Percentiles rank a stretch among this genome's conserved stretches.
phyloP scores from a whole-genome alignment of 2,888 invertebrate species.

The Ophion costatus region DNA sequence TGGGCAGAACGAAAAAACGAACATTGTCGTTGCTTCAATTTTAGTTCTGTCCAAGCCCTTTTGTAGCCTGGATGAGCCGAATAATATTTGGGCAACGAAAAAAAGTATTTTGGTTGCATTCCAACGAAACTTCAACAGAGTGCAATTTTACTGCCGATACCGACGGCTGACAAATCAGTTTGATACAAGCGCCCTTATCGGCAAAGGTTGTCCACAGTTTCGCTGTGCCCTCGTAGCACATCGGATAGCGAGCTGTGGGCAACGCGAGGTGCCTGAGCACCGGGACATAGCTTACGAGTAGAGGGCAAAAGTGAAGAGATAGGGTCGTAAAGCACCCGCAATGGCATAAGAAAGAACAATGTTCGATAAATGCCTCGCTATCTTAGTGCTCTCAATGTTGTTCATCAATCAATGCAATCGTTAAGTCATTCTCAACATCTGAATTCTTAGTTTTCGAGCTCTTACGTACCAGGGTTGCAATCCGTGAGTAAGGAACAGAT shows the following conservation, averaged over 20 bases:
- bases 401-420: neutral
- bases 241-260: neutral
- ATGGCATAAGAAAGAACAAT: neutral
- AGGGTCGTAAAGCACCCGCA: neutral
- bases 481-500: conserved; percentile 99
- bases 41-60: no score
- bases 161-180: neutral
- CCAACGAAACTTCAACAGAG: no score
- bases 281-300: neutral
- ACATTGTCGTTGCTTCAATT: no score
- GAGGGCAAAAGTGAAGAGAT: neutral
- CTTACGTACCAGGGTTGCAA: conserved; percentile 96
- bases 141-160: neutral
- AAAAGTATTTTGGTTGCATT: no score
- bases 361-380: neutral
- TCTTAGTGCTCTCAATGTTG: neutral
- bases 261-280: neutral
- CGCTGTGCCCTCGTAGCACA: neutral
- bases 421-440: neutral
- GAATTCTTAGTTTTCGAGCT: conserved; percentile 2
- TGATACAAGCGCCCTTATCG: neutral
- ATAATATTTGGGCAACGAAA: no score
- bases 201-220: neutral
- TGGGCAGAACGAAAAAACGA: no score
- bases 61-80: no score